Conservation (phyloP, 2,113 vertebrate species). For the Catharus minimus region DNA sequence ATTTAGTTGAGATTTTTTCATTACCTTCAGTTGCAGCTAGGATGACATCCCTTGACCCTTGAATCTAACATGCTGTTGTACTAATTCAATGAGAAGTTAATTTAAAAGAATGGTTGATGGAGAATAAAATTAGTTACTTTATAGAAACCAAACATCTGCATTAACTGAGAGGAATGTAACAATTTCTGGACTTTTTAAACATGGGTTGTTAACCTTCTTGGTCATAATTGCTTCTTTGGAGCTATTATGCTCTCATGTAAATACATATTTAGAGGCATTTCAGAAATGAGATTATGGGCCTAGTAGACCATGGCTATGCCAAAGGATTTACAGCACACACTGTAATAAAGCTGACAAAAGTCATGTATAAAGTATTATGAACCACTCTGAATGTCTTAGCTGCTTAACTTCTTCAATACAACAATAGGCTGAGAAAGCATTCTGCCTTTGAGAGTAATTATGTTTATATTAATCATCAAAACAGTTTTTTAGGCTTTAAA, state of each 20-base stretch:
- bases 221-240: constrained; percentile 42
- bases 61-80: neutral
- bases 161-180: neutral
- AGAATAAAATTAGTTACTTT: neutral
- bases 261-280: constrained; percentile 43
- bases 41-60: neutral
- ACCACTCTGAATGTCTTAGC: neutral
- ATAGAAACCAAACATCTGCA: neutral
- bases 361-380: neutral
- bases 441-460: neutral
- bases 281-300: constrained; percentile 47
- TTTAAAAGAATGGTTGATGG: neutral
- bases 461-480: neutral
- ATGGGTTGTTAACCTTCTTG: constrained; percentile 16
- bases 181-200: neutral
- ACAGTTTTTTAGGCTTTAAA: neutral
- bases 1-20: neutral
- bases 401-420: neutral
- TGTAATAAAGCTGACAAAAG: constrained; percentile 24
- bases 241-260: constrained; percentile 38
- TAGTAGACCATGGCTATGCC: constrained; percentile 9
- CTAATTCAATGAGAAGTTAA: neutral
- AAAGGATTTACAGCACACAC: constrained; percentile 22
- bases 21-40: neutral
- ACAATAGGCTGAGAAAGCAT: neutral